Evolutionary conservation across 2,113 vertebrate species (phyloP).

Genomic region (Nycticryphes semicollaris): DNA sequence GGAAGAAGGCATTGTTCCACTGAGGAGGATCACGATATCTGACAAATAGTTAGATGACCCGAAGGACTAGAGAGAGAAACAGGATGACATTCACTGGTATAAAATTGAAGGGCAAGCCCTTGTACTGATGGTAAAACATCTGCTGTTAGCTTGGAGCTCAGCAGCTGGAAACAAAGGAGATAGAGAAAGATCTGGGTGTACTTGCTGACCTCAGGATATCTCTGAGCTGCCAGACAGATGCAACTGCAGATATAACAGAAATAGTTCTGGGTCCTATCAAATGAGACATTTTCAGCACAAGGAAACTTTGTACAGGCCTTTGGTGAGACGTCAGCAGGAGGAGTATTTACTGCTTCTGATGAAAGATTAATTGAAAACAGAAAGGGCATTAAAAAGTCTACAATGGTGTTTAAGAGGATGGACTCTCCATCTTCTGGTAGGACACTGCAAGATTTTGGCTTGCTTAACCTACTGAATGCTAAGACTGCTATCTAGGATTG

Average conservation of each 20-base stretch:
- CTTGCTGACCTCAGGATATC: slow-evolving; percentile 32
- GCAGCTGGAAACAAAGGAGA: slow-evolving; percentile 29
- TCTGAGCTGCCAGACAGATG: slow-evolving; percentile 44
- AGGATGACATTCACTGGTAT: slow-evolving; percentile 2
- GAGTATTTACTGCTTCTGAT: not conserved
- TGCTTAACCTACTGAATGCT: not conserved
- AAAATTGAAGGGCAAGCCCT: slow-evolving; percentile 3
- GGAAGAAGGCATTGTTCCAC: slow-evolving; percentile 3
- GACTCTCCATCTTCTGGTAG: not conserved
- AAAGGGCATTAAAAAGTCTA: not conserved
- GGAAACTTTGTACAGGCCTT: not conserved
- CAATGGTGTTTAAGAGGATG: not conserved
- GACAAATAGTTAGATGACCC: slow-evolving; percentile 8
- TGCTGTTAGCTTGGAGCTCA: slow-evolving; percentile 41
- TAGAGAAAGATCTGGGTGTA: slow-evolving; percentile 40
- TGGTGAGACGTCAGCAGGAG: not conserved
- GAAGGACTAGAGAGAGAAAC: slow-evolving; percentile 19
- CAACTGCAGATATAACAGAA: slow-evolving; percentile 33
- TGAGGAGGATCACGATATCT: not conserved
- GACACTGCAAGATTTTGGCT: not conserved
- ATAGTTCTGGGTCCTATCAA: slow-evolving; percentile 34
- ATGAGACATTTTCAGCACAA: slow-evolving; percentile 2
- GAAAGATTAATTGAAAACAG: slow-evolving; percentile 47
- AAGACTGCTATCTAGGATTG: not conserved
- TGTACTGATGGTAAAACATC: slow-evolving; percentile 33